Percentiles rank a stretch among this genome's conserved stretches.
Evolutionary conservation across 2,797 vertebrate genomes (phyloP).

Genomic region (Propithecus deckenii): DNA sequence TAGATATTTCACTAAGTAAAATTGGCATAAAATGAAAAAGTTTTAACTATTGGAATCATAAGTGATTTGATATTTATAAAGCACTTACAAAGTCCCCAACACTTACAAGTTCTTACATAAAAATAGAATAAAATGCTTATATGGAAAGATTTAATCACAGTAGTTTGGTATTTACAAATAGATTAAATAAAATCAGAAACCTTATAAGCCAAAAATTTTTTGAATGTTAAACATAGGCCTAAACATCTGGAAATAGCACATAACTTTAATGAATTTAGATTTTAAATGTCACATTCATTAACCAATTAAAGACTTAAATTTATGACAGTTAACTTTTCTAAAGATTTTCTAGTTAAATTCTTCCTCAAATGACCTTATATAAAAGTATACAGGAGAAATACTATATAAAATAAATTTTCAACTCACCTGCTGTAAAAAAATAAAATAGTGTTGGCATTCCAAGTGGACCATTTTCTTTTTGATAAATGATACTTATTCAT

Average conservation of each 20-base stretch:
- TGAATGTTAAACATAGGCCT: slow-evolving; percentile 39
- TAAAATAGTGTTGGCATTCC: background rate
- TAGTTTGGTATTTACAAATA: slow-evolving; percentile 52
- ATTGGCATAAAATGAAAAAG: slow-evolving; percentile 41
- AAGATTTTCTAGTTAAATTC: slow-evolving; percentile 36
- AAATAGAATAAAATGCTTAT: slow-evolving; percentile 31
- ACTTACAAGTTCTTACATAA: slow-evolving; percentile 36
- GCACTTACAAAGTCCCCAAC: slow-evolving; percentile 12
- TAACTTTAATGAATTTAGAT: slow-evolving; percentile 29
- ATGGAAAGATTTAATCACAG: slow-evolving; percentile 31
- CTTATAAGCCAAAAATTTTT: slow-evolving; percentile 2
- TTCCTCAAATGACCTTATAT: background rate
- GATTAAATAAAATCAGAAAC: slow-evolving; percentile 14
- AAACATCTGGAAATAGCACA: slow-evolving; percentile 22
- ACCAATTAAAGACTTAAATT: slow-evolving; percentile 18
- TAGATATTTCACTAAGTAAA: slow-evolving; percentile 41
- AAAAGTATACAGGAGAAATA: slow-evolving; percentile 9
- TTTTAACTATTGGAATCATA: slow-evolving; percentile 32
- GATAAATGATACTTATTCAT: background rate
- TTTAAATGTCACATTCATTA: slow-evolving; percentile 53
- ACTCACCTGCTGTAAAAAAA: no score
- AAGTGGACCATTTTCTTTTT: slow-evolving; percentile 29
- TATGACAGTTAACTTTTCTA: slow-evolving; percentile 48
- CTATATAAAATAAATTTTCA: slow-evolving; percentile 10
- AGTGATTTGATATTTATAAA: slow-evolving; percentile 30